Base-by-base conservation (phyloP, 2,888 invertebrate genomes). In the Podotricha telesiphe region DNA sequence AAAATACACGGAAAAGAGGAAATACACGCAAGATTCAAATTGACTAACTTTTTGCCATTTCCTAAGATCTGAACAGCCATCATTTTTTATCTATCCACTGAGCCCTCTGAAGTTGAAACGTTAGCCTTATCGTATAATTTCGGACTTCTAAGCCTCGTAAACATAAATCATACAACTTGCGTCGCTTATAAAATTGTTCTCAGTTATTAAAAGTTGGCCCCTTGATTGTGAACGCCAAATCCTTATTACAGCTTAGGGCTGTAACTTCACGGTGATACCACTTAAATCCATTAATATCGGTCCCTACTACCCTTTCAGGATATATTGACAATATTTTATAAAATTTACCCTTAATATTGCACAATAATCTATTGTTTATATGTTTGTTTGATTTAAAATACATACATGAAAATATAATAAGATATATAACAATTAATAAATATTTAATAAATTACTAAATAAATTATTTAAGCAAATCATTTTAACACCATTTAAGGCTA, bases 121-220 rank as follows among this genome's bases (percentile, higher is more conserved):
- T 69, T 63, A 69, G 66, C 58, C 58, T 69, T 65, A 65, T 69
- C 62, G 37, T 56, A 66, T 67, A 67, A 67, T 71, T 50, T 64
- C 69, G 53, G 66, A 69, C 69, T 65, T 69, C 45, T 48, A 59
- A 67, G 66, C 55, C 69, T 71, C 71, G 55, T 69, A 67, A 69
- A 58, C 69, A 74, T 73, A 74, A 74, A 73, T 74, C 71, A 71
- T 61, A 62, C 48, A 62, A 69, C 42, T 63, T 62, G 67, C 45
- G 63, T 65, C 62, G 78, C 78, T 79, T 79, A 86, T 86, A 85
- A 87, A 85, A 86, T 81, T 79, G 80, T 81, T 81, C 73, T 65
- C 69, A 80, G 86, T 89, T 89, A 88, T 89, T 90, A 89, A 88
- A 89, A 89, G 83, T 90, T 89, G 79, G 70, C 79, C 86, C 87